Evolutionary conservation across 2,888 invertebrate genomes (phyloP).

Genomic region (Parelbella ahira): DNA sequence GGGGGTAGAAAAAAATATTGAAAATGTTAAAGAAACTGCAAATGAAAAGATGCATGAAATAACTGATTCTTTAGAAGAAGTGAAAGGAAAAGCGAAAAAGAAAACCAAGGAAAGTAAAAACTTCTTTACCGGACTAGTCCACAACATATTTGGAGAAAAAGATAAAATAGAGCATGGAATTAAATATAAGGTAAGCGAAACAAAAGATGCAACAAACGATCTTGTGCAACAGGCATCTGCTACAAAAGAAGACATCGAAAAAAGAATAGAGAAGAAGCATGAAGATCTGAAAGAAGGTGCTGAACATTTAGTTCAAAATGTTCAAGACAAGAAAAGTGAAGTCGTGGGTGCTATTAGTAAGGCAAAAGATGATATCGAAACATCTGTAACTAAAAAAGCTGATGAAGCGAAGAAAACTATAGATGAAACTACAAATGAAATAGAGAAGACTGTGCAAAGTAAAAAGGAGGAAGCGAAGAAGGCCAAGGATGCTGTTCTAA

Average conservation of each 20-base stretch:
- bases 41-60: constrained; percentile 39
- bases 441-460: constrained; percentile 32
- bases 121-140: constrained; percentile 67
- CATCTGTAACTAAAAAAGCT: constrained; percentile 32
- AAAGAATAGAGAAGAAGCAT: constrained; percentile 45
- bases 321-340: constrained; percentile 33
- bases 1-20: constrained; percentile 51
- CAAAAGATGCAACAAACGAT: constrained; percentile 59
- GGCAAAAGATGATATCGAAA: constrained; percentile 39
- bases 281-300: constrained; percentile 32
- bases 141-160: constrained; percentile 70
- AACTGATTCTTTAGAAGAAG: constrained; percentile 47
- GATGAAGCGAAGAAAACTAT: constrained; percentile 31
- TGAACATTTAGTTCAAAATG: constrained; percentile 40
- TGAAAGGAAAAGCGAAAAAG: constrained; percentile 61
- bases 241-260: constrained; percentile 56
- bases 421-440: constrained; percentile 30
- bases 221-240: constrained; percentile 51
- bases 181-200: constrained; percentile 57
- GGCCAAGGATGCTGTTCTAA: constrained; percentile 39
- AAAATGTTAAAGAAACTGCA: constrained; percentile 48
- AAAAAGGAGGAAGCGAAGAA: constrained; percentile 35
- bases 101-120: constrained; percentile 70
- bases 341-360: constrained; percentile 37
- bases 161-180: constrained; percentile 68